These are phyloP conservation scores for Chrysoperla carnea DNA, from an alignment of 1,140 invertebrate genomes.

Conservation along the genomic window DNA sequence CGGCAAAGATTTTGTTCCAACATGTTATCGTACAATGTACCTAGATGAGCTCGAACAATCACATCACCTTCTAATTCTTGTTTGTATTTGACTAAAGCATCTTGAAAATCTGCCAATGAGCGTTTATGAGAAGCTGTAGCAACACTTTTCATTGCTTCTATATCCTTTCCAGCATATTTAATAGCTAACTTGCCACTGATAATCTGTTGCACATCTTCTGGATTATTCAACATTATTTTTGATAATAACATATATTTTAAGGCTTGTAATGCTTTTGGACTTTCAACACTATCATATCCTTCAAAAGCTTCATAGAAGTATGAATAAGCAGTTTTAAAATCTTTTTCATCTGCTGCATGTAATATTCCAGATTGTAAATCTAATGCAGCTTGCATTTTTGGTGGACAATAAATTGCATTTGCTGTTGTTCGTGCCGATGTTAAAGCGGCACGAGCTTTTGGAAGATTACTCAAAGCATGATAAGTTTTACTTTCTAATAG, in stretches of 20 bases:
- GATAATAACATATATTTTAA: constrained; percentile 98
- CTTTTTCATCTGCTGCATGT: constrained; percentile 96
- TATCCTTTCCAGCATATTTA: constrained; percentile 87
- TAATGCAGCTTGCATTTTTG: constrained; percentile 90
- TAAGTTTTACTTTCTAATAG: constrained; percentile 97
- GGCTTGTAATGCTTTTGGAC: constrained; percentile 76
- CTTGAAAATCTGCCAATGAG: constrained; percentile 89
- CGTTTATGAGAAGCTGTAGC: constrained; percentile 91
- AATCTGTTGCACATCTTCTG: constrained; percentile 92
- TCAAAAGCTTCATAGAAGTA: constrained; percentile 99
- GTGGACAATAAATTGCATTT: constrained; percentile 98
- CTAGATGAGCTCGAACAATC: constrained; percentile 90
- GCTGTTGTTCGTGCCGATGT: constrained; percentile 97
- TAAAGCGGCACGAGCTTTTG: constrained; percentile 90
- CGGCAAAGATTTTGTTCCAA: constrained; percentile 97
- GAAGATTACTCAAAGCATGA: constrained; percentile 91
- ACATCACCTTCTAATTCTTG: constrained; percentile 88
- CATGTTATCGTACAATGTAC: constrained; percentile 95
- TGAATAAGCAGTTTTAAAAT: constrained; percentile 99
- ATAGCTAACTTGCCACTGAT: constrained; percentile 92
- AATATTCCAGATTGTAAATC: constrained; percentile 97
- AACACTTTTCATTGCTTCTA: constrained; percentile 96
- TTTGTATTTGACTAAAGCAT: constrained; percentile 70
- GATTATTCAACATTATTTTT: constrained; percentile 93
- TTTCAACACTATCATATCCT: constrained; percentile 93